Evolutionary conservation across 2,888 invertebrate species (phyloP).

Genomic region (Eupithecia vulgata): DNA sequence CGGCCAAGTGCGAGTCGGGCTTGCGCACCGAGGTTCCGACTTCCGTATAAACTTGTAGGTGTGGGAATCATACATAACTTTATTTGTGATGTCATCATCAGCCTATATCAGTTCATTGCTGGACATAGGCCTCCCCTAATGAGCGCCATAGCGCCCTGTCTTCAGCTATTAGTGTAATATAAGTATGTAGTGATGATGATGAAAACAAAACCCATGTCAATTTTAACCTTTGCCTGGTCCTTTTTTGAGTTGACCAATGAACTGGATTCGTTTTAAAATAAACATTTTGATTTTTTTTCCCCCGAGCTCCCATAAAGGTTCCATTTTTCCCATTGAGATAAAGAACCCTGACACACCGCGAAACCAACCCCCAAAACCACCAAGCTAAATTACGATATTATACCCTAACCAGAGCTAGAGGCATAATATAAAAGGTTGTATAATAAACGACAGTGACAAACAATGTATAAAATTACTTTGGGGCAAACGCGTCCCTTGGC

Average conservation of each 20-base stretch:
- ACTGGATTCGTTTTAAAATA: neutral
- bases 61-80: no score
- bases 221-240: no score
- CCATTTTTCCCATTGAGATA: neutral
- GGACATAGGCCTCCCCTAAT: no score
- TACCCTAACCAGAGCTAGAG: neutral
- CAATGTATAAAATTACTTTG: conserved; percentile 24
- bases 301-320: neutral
- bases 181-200: no score
- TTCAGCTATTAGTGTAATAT: no score
- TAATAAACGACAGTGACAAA: conserved; percentile 8
- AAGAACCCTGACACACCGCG: neutral
- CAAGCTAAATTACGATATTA: neutral
- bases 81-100: no score
- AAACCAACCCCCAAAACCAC: neutral
- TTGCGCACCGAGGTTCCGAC: neutral
- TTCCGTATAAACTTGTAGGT: no score
- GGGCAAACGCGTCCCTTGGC: conserved; percentile 23
- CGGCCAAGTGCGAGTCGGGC: neutral
- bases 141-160: no score
- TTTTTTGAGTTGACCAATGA: no score
- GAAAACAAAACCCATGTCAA: no score
- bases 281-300: neutral
- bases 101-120: no score
- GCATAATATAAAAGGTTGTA: conserved; percentile 16